phyloP scores from a whole-genome alignment of 2,797 vertebrate genomes.

The Nothura maculosa region DNA sequence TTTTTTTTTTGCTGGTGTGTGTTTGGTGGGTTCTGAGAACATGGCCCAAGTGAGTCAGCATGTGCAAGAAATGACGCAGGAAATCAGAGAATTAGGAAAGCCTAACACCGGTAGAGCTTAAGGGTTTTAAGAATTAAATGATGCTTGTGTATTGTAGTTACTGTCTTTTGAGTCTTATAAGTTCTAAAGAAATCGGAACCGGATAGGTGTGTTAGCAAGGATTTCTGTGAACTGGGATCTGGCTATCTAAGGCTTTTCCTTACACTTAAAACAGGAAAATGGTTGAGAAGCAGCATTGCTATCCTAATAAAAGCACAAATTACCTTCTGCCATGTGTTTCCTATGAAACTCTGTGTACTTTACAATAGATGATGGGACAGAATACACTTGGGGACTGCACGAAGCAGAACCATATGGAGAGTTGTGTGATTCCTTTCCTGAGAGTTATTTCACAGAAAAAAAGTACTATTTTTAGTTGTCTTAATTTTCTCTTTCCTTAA shows the following conservation, averaged over 20 bases:
- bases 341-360: not conserved
- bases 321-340: not conserved
- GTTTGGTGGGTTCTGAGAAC: not conserved
- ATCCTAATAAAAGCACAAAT: not conserved
- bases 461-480: not conserved
- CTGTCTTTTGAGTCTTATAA: too few species aligned
- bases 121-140: not conserved
- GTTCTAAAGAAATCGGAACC: not conserved
- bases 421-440: not conserved
- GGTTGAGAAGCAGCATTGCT: not conserved
- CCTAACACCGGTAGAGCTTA: not conserved
- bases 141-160: not conserved
- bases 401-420: conserved; percentile 12
- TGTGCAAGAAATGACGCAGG: not conserved
- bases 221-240: not conserved
- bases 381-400: not conserved
- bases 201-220: not conserved
- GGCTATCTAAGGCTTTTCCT: not conserved
- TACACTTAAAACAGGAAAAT: not conserved
- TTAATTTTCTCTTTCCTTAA: conserved; percentile 11
- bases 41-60: not conserved
- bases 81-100: not conserved
- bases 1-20: not conserved
- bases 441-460: not conserved
- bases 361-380: not conserved